A percentile compares a stretch with the other conserved stretches of the same genome.
Evolutionary conservation across 2,888 invertebrate genomes (phyloP).

Genomic region (Cetonia aurata): DNA sequence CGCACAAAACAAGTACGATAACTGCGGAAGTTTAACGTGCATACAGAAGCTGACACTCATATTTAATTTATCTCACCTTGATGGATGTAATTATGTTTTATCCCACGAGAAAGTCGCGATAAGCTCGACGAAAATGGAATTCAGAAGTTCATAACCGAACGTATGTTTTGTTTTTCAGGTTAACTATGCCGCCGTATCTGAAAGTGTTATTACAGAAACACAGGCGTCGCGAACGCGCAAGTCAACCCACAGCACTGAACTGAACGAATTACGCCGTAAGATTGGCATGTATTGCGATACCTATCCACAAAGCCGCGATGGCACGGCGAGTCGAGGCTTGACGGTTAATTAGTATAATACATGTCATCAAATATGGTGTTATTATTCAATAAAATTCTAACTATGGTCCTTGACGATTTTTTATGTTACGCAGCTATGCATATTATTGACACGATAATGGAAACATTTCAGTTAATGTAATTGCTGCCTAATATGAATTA

Average conservation of each 20-base stretch:
- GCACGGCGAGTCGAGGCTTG: slow-evolving; percentile 20
- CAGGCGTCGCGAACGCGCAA: slow-evolving; percentile 25
- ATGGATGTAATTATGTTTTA: slow-evolving; percentile 14
- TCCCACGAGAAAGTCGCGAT: slow-evolving; percentile 22
- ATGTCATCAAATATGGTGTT: slow-evolving; percentile 1
- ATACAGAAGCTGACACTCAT: slow-evolving; percentile 18
- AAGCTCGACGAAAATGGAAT: slow-evolving; percentile 35
- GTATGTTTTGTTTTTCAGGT: slow-evolving; percentile 39
- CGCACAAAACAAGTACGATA: slow-evolving; percentile 4
- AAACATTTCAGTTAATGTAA: too few species aligned
- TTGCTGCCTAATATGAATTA: too few species aligned
- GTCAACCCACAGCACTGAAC: slow-evolving; percentile 26
- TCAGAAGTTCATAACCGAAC: slow-evolving; percentile 36
- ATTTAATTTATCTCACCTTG: slow-evolving; percentile 29
- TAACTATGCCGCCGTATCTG: slow-evolving; percentile 35
- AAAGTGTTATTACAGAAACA: slow-evolving; percentile 31
- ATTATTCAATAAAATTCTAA: slow-evolving; percentile 3
- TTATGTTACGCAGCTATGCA: too few species aligned
- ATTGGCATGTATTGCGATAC: slow-evolving; percentile 23
- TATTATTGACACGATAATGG: too few species aligned
- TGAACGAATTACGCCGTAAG: slow-evolving; percentile 37
- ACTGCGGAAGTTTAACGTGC: slow-evolving; percentile 11
- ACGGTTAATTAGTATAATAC: slow-evolving; percentile 22
- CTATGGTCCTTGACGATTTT: not conserved
- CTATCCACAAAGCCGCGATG: not conserved